Evolutionary conservation across 2,888 invertebrate genomes (phyloP), one percentile per base, ranked within the genome.

Genomic region (Drosophila mimica): DNA sequence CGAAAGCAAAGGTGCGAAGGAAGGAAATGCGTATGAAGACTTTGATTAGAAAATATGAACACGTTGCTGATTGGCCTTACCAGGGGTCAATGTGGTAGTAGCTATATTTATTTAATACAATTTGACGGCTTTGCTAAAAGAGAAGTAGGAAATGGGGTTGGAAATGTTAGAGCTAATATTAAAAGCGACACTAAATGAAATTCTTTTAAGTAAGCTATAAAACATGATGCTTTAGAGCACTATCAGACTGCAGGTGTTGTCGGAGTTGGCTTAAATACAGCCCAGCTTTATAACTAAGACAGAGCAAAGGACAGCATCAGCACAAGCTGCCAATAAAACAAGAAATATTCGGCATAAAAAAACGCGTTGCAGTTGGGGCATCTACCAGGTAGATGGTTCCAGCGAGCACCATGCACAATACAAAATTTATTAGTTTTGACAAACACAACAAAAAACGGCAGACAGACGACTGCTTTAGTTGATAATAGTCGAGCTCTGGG

Each of bases 341-440:
- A 72, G 61, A 80, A 82, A 76, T 80, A 82, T 85, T 85, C 70
- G 70, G 65, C 67, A 85, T 72, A 75, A 87, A 78, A 81, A 74
- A 86, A 53, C 75, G 81, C 73, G 81, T 70, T 63, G 59, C 71
- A 46, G 46, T 46, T 46, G 46, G 30, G 80, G 63, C 67, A 62
- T 40, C 25, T 62, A 63, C 70, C 80, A 85, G 83, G 86, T 85
- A 72, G 62, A 66, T 65, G 76, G 76, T 59, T 78, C 72, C 54
- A 67, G 58, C 66, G 36, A 86, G 74, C 74, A 72, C 70, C 81
- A 54, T 61, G 74, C 80, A 89, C 84, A 86, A 87, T 89, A 80
- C 75, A 86, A 74, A 84, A 84, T 88, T 84, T 84, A 84, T 84
- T 88, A 85, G 81, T 88, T 85, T 84, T 81, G 79, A 66, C 81